Conservation (phyloP, 2,797 vertebrate species). For the Propithecus perrieri region DNA sequence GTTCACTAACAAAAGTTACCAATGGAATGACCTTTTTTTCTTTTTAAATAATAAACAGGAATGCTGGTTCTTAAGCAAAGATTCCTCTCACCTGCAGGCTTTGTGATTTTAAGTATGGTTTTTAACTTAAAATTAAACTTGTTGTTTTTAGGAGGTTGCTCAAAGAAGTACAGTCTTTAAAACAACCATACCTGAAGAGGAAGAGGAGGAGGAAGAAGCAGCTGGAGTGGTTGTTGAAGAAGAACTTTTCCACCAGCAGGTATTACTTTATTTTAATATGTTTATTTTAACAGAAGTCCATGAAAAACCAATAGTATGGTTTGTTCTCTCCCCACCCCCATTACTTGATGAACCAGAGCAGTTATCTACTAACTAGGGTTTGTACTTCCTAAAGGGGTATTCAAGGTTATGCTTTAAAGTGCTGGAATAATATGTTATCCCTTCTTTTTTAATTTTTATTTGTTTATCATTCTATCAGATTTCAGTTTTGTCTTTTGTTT, state of each 20-base stretch:
- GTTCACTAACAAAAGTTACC: slow-evolving; percentile 16
- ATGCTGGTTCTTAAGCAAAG: background rate
- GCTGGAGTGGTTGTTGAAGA: slow-evolving; percentile 85
- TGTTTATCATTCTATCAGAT: background rate
- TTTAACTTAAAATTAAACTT: slow-evolving; percentile 34
- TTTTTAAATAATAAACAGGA: background rate
- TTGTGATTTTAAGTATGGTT: background rate
- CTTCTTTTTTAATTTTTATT: background rate
- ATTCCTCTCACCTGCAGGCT: background rate
- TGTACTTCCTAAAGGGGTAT: background rate
- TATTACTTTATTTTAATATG: slow-evolving; percentile 69
- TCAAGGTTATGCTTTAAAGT: background rate
- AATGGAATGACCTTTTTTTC: background rate
- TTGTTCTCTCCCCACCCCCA: rapidly evolving
- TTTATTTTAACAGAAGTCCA: background rate
- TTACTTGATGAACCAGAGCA: background rate
- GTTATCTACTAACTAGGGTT: background rate
- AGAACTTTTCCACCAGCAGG: slow-evolving; percentile 87
- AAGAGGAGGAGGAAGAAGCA: slow-evolving; percentile 85
- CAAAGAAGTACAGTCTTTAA: slow-evolving; percentile 93
- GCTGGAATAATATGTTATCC: background rate
- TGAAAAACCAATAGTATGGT: background rate
- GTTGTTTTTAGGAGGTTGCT: slow-evolving; percentile 91
- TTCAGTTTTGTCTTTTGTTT: slow-evolving; percentile 4
- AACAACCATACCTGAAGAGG: slow-evolving; percentile 84